These are phyloP conservation scores for Lacerta viridis DNA, from an alignment of 2,797 vertebrate species.

Conservation along the genomic window DNA sequence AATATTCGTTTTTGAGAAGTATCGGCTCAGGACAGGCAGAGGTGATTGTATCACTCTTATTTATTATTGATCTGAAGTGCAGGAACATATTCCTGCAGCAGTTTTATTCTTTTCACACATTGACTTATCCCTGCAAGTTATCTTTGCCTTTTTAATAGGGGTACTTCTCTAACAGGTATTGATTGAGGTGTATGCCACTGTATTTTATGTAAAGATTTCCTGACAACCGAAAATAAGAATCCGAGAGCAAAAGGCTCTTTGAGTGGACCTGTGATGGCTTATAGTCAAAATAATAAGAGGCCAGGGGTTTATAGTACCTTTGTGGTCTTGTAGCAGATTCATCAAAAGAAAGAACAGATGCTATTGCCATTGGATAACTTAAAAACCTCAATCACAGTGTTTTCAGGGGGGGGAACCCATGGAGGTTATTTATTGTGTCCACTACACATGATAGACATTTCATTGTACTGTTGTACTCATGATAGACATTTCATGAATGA, in stretches of 20 bases:
- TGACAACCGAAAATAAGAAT: constrained; percentile 67
- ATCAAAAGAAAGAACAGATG: constrained; percentile 14
- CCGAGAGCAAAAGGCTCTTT: constrained; percentile 46
- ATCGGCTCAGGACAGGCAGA: constrained; percentile 40
- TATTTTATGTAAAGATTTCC: constrained; percentile 78
- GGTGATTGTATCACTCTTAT: constrained; percentile 54
- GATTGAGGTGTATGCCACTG: constrained; percentile 67
- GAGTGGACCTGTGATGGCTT: constrained; percentile 43
- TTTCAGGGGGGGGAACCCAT: neutral
- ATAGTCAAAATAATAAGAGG: constrained; percentile 32
- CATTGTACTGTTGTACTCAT: neutral
- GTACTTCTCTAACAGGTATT: constrained; percentile 66
- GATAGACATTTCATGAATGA: neutral
- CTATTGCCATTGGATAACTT: neutral
- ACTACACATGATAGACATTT: neutral
- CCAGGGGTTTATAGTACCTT: neutral
- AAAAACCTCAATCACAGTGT: neutral
- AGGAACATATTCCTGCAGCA: constrained; percentile 46
- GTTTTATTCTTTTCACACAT: constrained; percentile 67
- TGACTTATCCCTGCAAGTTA: constrained; percentile 73
- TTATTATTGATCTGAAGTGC: constrained; percentile 62
- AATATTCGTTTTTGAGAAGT: constrained; percentile 31
- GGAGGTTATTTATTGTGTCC: neutral
- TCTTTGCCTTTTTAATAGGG: constrained; percentile 64
- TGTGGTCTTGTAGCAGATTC: neutral